Base-by-base conservation (phyloP, 2,113 vertebrate genomes). In the Steatornis caripensis region DNA sequence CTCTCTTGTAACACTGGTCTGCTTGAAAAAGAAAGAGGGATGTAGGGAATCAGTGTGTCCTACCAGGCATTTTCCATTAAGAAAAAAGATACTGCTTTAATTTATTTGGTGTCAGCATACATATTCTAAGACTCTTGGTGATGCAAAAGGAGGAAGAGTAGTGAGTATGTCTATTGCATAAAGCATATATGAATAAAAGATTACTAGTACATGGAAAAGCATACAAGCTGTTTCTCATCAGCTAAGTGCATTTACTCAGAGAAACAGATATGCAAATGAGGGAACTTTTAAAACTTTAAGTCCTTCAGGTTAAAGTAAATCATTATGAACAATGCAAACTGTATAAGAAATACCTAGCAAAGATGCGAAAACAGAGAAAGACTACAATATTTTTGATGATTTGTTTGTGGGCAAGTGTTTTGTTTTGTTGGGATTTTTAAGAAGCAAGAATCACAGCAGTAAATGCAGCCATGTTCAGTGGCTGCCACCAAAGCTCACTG, bases 211-310 rank as follows among this genome's bases (percentile, higher is more conserved):
- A 74, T 45, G 61, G 90, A 95, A 95, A 95, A 86, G 70, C 64
- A 97, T 71, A 94, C 90, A 64, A 95, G 83, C 43, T 54, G 53
- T 22, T 90, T 87, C 90, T 92, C 21, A 13, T 95, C 94, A 95
- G 87, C 81, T 37, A 84, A 94, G 61, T 36, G 15, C 85, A 79
- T 69, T 48, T 78, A 87, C 88, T 49, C 84, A 95, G 91, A 96
- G 97, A 94, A 97, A 85, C 15, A 87, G 70, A 66, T 39, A 93
- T 68, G 90, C 87, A 94, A 91, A 97, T 84, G 90, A 71, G 96
- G 87, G 93, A 98, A 97, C 94, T 97, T 97, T 74, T 84, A 96
- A 97, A 98, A 96, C 84, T 97, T 95, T 64, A 95, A 97, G 55
- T 87, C 61, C 24, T 91, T 90, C 85, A 93, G 87, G 95, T 95